Percentiles rank a stretch among this genome's conserved stretches.
These are phyloP conservation scores for Carcina quercana DNA, from an alignment of 2,888 invertebrate species.

Conservation along the genomic window DNA sequence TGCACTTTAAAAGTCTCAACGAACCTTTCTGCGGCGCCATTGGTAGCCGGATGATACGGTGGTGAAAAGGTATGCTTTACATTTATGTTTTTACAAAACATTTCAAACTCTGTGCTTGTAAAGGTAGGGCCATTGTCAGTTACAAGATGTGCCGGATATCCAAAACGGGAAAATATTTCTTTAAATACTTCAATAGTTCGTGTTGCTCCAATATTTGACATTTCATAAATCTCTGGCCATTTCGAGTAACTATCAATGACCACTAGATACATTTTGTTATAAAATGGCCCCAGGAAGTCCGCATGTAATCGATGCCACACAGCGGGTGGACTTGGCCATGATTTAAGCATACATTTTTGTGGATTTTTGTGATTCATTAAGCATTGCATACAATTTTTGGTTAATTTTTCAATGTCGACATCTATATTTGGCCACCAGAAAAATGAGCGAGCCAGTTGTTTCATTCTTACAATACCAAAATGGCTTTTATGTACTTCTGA, in stretches of 20 bases:
- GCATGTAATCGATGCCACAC: conserved; percentile 8
- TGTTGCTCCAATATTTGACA: conserved; percentile 6
- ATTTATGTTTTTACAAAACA: conserved; percentile 7
- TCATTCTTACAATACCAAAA: too few species aligned
- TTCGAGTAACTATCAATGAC: conserved; percentile 10
- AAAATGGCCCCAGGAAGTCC: conserved; percentile 10
- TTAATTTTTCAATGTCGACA: too few species aligned
- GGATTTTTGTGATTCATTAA: too few species aligned
- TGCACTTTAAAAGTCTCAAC: too few species aligned
- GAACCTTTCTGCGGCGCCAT: conserved; percentile 1
- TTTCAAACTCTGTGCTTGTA: conserved; percentile 10
- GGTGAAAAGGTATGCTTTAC: too few species aligned
- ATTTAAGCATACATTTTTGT: too few species aligned
- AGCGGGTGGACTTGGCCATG: conserved; percentile 11
- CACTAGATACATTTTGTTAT: conserved; percentile 10
- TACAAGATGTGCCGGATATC: conserved; percentile 11
- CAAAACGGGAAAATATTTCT: conserved; percentile 6
- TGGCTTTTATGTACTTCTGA: too few species aligned
- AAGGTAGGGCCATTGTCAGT: conserved; percentile 12
- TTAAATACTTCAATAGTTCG: conserved; percentile 10
- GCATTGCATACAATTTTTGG: too few species aligned
- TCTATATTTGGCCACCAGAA: too few species aligned
- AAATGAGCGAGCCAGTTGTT: too few species aligned
- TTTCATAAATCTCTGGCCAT: conserved; percentile 13
- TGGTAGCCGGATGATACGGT: background rate